These are phyloP conservation scores for Cryptus viduatorius DNA, from an alignment of 2,888 invertebrate genomes.

Conservation along the genomic window DNA sequence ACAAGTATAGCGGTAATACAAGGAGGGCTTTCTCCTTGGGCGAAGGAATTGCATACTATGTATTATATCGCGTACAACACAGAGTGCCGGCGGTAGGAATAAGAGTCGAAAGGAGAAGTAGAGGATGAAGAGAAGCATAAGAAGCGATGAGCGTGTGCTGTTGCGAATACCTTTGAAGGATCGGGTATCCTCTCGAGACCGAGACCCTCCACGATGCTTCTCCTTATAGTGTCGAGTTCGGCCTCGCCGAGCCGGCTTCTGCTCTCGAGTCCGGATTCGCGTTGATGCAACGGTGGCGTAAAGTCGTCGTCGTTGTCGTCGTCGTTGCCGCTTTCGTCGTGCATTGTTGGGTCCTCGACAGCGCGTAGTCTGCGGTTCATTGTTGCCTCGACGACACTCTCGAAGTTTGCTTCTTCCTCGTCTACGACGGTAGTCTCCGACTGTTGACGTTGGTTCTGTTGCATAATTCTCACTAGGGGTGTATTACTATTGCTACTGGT, in stretches of 20 bases:
- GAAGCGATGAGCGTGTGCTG: constrained; percentile 49
- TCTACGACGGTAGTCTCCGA: background rate
- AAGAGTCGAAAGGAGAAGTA: constrained; percentile 11
- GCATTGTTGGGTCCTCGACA: constrained; percentile 43
- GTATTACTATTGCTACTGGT: constrained; percentile 27
- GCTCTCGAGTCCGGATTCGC: constrained; percentile 62
- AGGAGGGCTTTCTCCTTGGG: constrained; percentile 42
- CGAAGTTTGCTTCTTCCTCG: constrained; percentile 22
- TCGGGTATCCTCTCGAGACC: constrained; percentile 83
- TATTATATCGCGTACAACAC: background rate
- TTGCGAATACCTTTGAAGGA: constrained; percentile 80
- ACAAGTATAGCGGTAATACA: constrained; percentile 44
- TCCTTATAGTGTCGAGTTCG: constrained; percentile 81
- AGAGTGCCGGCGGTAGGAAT: background rate
- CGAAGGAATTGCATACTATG: constrained; percentile 31
- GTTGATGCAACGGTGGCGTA: constrained; percentile 44
- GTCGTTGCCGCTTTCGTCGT: constrained; percentile 15
- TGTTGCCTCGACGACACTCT: constrained; percentile 50
- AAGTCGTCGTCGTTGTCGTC: constrained; percentile 44
- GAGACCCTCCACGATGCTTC: constrained; percentile 82
- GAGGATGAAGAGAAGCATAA: constrained; percentile 29
- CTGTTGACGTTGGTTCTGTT: constrained; percentile 13
- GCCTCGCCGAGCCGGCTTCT: constrained; percentile 71
- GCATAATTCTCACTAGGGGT: constrained; percentile 43
- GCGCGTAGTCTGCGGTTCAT: constrained; percentile 32